Evolutionary conservation across 2,888 invertebrate genomes (phyloP).

Genomic region (Lycocerus yunnanus): DNA sequence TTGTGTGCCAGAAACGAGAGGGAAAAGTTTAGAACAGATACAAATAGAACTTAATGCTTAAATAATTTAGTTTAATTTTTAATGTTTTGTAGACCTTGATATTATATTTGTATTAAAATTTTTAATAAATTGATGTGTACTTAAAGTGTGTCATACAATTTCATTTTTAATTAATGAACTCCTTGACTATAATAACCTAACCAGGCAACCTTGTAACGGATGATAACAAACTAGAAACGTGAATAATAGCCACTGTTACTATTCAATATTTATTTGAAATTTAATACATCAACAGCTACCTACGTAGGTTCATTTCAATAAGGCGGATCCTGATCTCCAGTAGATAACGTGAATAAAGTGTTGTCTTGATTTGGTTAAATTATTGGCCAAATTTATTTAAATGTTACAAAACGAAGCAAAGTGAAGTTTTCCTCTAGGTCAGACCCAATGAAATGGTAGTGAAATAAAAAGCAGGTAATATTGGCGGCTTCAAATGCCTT

Average conservation of each 20-base stretch:
- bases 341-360: no score
- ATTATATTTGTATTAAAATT: neutral
- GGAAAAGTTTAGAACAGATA: slow-evolving; percentile 23
- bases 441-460: no score
- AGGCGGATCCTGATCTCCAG: no score
- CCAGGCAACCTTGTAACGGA: neutral
- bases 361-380: no score
- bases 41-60: slow-evolving; percentile 6
- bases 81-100: neutral
- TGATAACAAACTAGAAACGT: neutral
- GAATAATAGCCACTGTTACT: neutral
- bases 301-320: neutral
- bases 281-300: neutral
- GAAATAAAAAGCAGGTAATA: no score
- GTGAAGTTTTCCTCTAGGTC: no score
- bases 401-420: no score
- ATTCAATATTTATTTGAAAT: no score
- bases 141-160: neutral
- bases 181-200: neutral
- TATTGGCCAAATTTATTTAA: no score
- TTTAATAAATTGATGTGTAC: neutral
- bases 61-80: neutral
- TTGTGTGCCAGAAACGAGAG: slow-evolving; percentile 30
- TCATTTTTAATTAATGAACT: neutral
- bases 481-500: no score